Evolutionary conservation across 64 coral and sea anemone genomes (phyloP), one percentile per base, ranked within the genome.

Genomic region (Exaiptasia diaphana): DNA sequence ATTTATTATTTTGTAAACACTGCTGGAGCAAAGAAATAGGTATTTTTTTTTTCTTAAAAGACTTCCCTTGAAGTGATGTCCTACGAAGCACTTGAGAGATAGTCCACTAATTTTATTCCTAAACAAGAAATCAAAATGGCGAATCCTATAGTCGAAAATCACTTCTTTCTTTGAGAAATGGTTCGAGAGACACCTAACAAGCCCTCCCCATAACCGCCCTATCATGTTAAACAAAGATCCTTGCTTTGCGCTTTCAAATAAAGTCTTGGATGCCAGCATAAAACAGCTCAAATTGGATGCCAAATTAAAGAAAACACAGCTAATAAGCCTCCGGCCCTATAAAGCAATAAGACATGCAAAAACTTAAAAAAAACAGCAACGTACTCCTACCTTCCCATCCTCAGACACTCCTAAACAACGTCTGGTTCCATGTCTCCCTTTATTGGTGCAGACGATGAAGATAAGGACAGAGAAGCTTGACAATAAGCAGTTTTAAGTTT

Each of bases 401-500:
- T 18, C 52, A 23, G 20, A 52, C 37, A 1, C 72, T 90, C 11
- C 38, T 77, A 38, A 64, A 55, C 55, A 90, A 82, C 41, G 77
- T 52, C 6, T 90, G 76, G 86, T 89, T 89, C 35, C 62, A 89
- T 17, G 58, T 73, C 13, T 54, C 71, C 29, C 58, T 90, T 24
- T 82, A 64, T 20, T 90, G 87, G 68, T 82, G 87, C 45, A 45
- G 78, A 61, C 50, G 69, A 38, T 68, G 87, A 6, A 41, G 68
- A 55, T 77, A 90, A 90, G 87, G 78, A 48, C 87, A 90, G 68
- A 29, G 70, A 90, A 64, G 70, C 37, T 31, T 79, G n/a, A 78
- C 44, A 55, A 45, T 17, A 67, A 27, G 64, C 20, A 87, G 85
- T 41, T 86, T 86, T 65, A 36, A 41, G 53, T 86, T 86, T 67